Evolutionary conservation across 2,113 vertebrate genomes (phyloP).

Genomic region (Spea multiplicata): DNA sequence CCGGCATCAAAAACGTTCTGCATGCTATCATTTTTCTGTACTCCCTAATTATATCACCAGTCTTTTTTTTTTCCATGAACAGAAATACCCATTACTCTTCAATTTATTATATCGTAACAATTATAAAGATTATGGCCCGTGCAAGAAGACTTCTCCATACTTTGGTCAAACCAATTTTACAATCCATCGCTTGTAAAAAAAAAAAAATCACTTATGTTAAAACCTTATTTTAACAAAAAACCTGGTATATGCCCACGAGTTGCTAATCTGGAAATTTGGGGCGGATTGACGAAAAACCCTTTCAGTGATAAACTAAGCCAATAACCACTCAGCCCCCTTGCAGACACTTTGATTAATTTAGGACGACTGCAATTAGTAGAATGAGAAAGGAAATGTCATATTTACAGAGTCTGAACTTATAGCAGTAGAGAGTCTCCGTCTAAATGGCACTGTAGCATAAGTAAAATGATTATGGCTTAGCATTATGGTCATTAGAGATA

Average conservation of each 20-base stretch:
- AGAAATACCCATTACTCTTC: too few relatives aligned
- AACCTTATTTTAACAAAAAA: not conserved
- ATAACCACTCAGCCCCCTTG: slow-evolving; percentile 45
- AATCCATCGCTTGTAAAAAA: too few relatives aligned
- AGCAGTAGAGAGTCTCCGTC: slow-evolving; percentile 47
- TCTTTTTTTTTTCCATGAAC: too few relatives aligned
- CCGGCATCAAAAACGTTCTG: too few relatives aligned
- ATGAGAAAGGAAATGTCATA: slow-evolving; percentile 50
- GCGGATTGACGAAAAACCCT: slow-evolving; percentile 42
- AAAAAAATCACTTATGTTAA: not conserved
- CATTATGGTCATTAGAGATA: slow-evolving; percentile 50
- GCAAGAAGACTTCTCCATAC: too few relatives aligned
- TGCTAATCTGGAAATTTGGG: slow-evolving; percentile 25
- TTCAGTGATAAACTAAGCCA: slow-evolving; percentile 44
- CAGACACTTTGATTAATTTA: slow-evolving; percentile 48
- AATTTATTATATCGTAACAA: too few relatives aligned
- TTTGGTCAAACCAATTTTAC: too few relatives aligned
- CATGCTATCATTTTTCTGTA: too few relatives aligned
- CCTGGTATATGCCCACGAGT: not conserved
- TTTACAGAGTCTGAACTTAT: slow-evolving; percentile 55
- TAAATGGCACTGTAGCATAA: slow-evolving; percentile 48
- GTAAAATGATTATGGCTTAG: slow-evolving; percentile 46
- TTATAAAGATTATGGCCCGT: too few relatives aligned
- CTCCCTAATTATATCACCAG: too few relatives aligned
- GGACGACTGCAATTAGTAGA: slow-evolving; percentile 49